Conservation (phyloP, 2,797 vertebrate species). For the Acomys russatus region DNA sequence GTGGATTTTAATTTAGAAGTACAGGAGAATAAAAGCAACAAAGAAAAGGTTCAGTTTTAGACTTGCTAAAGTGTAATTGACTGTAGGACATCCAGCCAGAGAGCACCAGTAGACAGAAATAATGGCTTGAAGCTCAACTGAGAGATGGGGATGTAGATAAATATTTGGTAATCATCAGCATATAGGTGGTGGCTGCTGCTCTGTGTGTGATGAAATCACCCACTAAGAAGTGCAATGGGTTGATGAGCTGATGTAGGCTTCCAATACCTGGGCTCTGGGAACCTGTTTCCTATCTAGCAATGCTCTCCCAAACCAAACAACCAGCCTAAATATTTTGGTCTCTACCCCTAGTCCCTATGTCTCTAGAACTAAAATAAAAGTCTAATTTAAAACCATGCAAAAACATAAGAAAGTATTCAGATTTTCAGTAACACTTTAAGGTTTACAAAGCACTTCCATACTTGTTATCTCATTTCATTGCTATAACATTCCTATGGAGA, state of each 20-base stretch:
- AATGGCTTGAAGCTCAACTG: background rate
- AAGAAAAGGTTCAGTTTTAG: background rate
- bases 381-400: background rate
- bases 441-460: background rate
- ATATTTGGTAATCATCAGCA: constrained; percentile 3
- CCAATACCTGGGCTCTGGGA: background rate
- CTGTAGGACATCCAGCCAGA: background rate
- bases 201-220: background rate
- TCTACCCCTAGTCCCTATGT: background rate
- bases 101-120: background rate
- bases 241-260: background rate
- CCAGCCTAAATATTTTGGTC: background rate
- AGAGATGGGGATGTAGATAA: background rate
- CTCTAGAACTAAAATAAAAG: background rate
- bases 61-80: background rate
- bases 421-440: background rate
- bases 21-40: background rate
- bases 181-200: background rate
- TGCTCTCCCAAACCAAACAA: background rate
- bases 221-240: background rate
- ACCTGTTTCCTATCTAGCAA: background rate
- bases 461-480: background rate
- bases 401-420: background rate
- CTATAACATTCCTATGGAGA: background rate
- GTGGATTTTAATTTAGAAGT: background rate